phyloP scores from a whole-genome alignment of 2,113 vertebrate genomes.

The Tetrao urogallus region DNA sequence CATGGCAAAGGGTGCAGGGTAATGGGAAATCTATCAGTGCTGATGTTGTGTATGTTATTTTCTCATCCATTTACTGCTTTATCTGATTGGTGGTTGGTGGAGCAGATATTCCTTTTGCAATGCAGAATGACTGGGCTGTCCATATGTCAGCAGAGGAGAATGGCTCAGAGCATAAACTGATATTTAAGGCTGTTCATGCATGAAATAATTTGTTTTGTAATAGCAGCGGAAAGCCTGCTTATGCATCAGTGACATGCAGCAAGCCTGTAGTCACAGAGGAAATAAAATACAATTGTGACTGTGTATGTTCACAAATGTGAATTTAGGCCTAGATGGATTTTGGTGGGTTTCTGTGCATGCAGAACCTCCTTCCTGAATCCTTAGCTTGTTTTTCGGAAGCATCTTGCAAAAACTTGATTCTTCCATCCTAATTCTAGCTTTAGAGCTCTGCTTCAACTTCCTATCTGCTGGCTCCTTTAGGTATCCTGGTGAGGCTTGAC shows the following conservation, averaged over 20 bases:
- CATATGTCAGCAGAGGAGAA: conserved; percentile 52
- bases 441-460: background rate
- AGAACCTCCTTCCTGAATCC: background rate
- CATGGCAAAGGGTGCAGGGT: background rate
- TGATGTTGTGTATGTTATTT: background rate
- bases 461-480: background rate
- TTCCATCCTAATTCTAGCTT: background rate
- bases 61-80: background rate
- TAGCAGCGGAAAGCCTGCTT: conserved; percentile 26
- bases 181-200: conserved; percentile 41
- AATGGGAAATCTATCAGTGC: background rate
- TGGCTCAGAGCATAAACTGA: conserved; percentile 60
- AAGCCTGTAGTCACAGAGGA: conserved; percentile 6
- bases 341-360: background rate
- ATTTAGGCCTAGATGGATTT: background rate
- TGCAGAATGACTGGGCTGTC: background rate
- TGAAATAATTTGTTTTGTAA: conserved; percentile 60
- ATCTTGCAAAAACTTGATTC: background rate
- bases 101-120: background rate
- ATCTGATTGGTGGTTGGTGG: background rate
- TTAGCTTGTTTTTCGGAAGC: rapidly evolving
- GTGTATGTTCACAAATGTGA: conserved; percentile 3
- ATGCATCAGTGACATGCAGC: conserved; percentile 8
- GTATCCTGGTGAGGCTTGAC: background rate
- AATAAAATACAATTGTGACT: background rate